Base-by-base conservation (phyloP, 2,113 vertebrate species). In the Tricholaema leucomelas region DNA sequence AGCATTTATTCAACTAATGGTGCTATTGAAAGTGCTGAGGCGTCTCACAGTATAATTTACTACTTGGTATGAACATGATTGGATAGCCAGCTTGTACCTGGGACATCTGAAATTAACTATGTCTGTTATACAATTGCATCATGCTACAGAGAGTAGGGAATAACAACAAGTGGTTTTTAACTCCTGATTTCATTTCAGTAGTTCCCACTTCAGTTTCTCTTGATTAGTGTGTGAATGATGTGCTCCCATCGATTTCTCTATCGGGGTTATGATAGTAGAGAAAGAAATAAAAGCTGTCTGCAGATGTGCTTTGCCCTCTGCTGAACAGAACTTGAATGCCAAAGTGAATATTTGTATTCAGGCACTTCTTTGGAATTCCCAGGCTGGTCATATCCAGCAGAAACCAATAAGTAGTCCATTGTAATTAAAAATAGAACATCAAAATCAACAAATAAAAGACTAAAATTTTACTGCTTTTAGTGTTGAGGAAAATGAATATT, bases 1-100 rank as follows among this genome's bases (percentile, higher is more conserved):
- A 83, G 79, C 76, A 87, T 93, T 94, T 85, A 90, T 82, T 89
- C 71, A 81, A 12, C 78, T 95, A 94, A 93, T 87, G 75, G 71
- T 80, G 81, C 56, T 27, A 66, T 87, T 87, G 86, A 93, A 90
- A 93, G 75, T 66, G 82, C 46, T 81, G 63, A 88, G 81, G 81
- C 5, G 0, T 88, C 81, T 84, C 28, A n/a, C 33, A 3, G 28
- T n/a, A 23, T 74, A 93, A 95, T 95, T 94, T 88, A 92, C 59
- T 25, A 21, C 88, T 88, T 52, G 69, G 25, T 46, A 52, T 74
- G 91, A 89, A 67, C 65, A 66, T 1, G 16, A 63, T 85, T 95
- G 87, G 76, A 92, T 90, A 87, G 60, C 70, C 46, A 59, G 10
- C 66, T 70, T 35, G 19, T 91, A 77, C 38, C 81, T 86, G 61